Base-by-base conservation (phyloP, 2,113 vertebrate genomes). In the Aldabrachelys gigantea region DNA sequence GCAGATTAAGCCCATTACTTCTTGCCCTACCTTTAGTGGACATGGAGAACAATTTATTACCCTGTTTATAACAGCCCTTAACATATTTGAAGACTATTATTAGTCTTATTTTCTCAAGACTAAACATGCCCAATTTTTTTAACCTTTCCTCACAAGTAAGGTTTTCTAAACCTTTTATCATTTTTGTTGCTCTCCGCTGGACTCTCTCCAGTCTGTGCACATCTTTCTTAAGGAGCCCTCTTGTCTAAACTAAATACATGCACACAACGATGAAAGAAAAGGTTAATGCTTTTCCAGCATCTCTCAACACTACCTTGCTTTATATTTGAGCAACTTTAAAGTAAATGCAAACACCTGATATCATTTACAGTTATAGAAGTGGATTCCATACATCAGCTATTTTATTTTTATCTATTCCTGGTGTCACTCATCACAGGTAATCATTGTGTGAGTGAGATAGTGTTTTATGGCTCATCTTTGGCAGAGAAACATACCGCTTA, bases 361-460 rank as follows among this genome's bases (percentile, higher is more conserved):
- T 92, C 92, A 95, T 97, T 98, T 97, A 95, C 84, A 95, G 89
- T 95, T 98, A 96, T 94, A 89, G 95, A 97, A 97, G 75, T 44
- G 87, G 92, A 96, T 96, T 91, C 93, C 87, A 93, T 92, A 88
- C 69, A 94, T 94, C 94, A 96, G 93, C 79, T 84, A 84, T 75
- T 97, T 97, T 91, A 88, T 88, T 97, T 97, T 97, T 97, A 97
- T 97, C 94, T 92, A 5, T 27, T 69, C n/a, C 62, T 47, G 82
- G 57, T 91, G 97, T 96, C 97, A 97, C 92, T 97, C 96, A 97
- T 89, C 92, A 92, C 22, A 89, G 65, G 53, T 76, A 83, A 49
- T 90, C 82, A 57, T 1, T 54, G 35, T 90, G 78, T 86, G 87
- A 95, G 82, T 79, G 82, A 57, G 56, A 93, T 29, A 57, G 44